Conservation (phyloP, 30 jellyfish, hydroid and myxozoan genomes). For the Pelagia noctiluca region DNA sequence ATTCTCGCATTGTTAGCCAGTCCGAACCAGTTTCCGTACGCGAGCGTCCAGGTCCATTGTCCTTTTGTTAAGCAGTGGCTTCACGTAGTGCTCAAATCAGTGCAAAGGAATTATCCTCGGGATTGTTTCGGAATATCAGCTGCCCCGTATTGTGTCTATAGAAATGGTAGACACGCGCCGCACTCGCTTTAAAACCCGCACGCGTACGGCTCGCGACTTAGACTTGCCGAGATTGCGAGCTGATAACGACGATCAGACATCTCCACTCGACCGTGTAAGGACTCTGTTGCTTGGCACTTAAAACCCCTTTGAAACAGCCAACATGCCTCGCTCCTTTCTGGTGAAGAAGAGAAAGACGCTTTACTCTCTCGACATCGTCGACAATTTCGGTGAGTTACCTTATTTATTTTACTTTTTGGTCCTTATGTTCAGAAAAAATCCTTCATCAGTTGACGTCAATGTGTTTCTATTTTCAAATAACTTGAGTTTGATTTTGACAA, state of each 20-base stretch:
- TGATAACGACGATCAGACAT: constrained; percentile 22
- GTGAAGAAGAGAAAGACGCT: constrained; percentile 58
- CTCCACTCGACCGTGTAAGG: constrained; percentile 51
- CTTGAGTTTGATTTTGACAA: no score
- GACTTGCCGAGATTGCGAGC: constrained; percentile 50
- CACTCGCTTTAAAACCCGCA: constrained; percentile 66
- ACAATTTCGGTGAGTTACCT: constrained; percentile 37
- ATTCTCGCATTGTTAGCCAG: constrained; percentile 31
- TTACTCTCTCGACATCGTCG: constrained; percentile 22
- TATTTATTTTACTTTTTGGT: not conserved
- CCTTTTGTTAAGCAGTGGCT: constrained; percentile 52
- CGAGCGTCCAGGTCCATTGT: constrained; percentile 59
- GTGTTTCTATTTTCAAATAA: no score
- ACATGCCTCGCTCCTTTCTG: constrained; percentile 83
- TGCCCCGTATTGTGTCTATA: constrained; percentile 70
- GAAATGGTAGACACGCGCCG: constrained; percentile 81
- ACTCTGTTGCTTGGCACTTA: not conserved
- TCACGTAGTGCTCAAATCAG: constrained; percentile 63
- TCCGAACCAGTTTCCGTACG: constrained; percentile 61
- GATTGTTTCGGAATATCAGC: constrained; percentile 55
- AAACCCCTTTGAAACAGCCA: constrained; percentile 32
- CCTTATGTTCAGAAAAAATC: not conserved
- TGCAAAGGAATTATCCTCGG: constrained; percentile 31
- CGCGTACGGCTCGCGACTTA: constrained; percentile 90
- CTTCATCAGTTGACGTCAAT: no score